These are phyloP conservation scores for Ganaspis brasiliensis DNA, from an alignment of 2,888 invertebrate species.

Conservation along the genomic window DNA sequence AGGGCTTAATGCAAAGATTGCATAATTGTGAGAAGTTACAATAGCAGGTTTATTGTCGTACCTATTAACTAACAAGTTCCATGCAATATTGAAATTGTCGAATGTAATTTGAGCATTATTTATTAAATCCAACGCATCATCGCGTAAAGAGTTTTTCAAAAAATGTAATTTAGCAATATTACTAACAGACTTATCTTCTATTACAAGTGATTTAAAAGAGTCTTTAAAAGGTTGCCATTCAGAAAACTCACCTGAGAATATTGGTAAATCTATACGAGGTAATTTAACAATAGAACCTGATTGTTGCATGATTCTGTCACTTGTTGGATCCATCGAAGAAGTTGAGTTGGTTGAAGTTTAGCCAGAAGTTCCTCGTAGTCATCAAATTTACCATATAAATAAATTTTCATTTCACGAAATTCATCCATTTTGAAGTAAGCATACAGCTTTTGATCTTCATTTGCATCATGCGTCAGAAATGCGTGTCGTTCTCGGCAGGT, in stretches of 20 bases:
- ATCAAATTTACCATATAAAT: background rate
- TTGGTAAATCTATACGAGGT: conserved; percentile 8
- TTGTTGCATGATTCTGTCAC: background rate
- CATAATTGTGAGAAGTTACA: conserved; percentile 2
- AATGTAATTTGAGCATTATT: conserved; percentile 8
- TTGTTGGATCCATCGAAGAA: background rate
- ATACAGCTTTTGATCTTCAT: background rate
- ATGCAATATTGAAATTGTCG: conserved; percentile 21
- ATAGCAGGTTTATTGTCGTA: conserved; percentile 29
- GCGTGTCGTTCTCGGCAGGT: background rate
- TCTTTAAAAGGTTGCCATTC: conserved; percentile 34
- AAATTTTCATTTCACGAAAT: background rate
- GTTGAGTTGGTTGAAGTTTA: background rate
- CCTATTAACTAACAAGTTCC: background rate
- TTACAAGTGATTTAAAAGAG: conserved; percentile 10
- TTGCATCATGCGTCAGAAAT: background rate
- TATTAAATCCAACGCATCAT: conserved; percentile 6
- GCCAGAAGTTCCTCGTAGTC: background rate
- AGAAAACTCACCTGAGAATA: conserved; percentile 19
- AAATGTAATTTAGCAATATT: conserved; percentile 23
- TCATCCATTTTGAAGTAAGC: background rate
- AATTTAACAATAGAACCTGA: conserved; percentile 17
- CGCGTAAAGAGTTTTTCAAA: conserved; percentile 19
- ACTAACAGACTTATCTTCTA: background rate
- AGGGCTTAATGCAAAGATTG: background rate